Evolutionary conservation across 2,797 vertebrate genomes (phyloP), one percentile per base, ranked within the genome.

Genomic region (Tenualosa thibaudeaui): DNA sequence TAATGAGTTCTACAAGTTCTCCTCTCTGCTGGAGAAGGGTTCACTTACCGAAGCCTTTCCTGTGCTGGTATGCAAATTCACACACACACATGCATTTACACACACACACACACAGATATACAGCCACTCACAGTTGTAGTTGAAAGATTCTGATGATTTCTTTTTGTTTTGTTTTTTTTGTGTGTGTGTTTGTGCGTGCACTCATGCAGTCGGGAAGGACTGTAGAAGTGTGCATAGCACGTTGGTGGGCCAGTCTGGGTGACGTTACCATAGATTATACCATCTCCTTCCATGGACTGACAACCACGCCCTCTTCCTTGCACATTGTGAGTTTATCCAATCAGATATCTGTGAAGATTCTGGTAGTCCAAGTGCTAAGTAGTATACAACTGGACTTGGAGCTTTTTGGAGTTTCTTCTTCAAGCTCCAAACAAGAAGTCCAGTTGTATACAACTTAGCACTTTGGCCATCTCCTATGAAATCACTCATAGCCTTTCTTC

Each of bases 1-100:
- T 65, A 97, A 99, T 19, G 98, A 99, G 84, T 99, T 99, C 94
- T 99, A 99, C 91, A 99, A 99, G 92, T 99, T 99, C 91, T 97
- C 95, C 37, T 98, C 98, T 1, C 94, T 99, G 84, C 94, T 97
- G 89, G 98, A 99, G 91, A 97, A 95, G 93, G 98, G 98, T 89
- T 97, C 97, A 0, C 91, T 99, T 81, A 97, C 95, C 0, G 98
- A 99, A 92, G 97, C 97, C 3, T 99, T 99, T 91, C 97, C 98
- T 54, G 98, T 99, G 85, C 93, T 99, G 93, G 98, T 99, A 91
- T 43, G 71, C 58, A 24, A 24, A 62, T 9, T 7, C 22, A 62
- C 19, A 58, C 53, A 54, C 53, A 54, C 50, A 51, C 50, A 51
- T 51, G 50, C 10, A 51, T 51, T 51, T 51, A 62, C 58, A 24